Conservation (phyloP, 2,888 invertebrate species). For the Eupithecia centaureata region DNA sequence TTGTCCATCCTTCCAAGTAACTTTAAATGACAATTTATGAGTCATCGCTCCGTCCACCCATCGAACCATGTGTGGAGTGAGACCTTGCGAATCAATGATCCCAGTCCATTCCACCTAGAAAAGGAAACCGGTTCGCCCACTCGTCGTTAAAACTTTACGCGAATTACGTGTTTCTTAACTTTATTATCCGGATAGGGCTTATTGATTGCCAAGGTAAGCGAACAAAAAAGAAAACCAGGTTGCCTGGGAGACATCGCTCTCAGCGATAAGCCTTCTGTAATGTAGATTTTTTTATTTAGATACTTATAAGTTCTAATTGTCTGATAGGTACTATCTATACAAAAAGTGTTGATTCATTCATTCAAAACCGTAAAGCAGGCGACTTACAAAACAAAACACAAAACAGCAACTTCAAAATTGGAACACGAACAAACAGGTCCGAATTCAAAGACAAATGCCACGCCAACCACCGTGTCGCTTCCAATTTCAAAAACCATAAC, state of each 20-base stretch:
- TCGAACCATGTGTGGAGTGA: conserved; percentile 32
- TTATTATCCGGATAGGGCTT: background rate
- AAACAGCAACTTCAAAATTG: background rate
- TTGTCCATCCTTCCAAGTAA: background rate
- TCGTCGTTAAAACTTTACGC: conserved; percentile 41
- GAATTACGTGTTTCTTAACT: conserved; percentile 18
- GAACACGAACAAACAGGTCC: conserved; percentile 1
- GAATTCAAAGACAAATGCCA: conserved; percentile 2
- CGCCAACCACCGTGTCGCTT: background rate
- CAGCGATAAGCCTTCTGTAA: too few species aligned
- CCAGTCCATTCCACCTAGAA: conserved; percentile 47
- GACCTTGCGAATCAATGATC: conserved; percentile 62
- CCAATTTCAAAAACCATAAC: background rate
- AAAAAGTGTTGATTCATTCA: too few species aligned
- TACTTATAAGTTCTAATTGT: too few species aligned
- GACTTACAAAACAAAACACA: background rate
- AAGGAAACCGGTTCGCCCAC: conserved; percentile 49
- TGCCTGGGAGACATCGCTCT: too few species aligned
- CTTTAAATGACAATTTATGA: conserved; percentile 6
- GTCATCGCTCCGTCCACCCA: background rate
- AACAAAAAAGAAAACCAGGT: conserved; percentile 1
- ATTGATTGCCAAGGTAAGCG: background rate
- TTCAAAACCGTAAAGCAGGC: too few species aligned
- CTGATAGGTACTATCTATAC: too few species aligned
- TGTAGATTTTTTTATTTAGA: too few species aligned